Evolutionary conservation across 1,140 invertebrate genomes (phyloP).

Genomic region (Centruroides vittatus): DNA sequence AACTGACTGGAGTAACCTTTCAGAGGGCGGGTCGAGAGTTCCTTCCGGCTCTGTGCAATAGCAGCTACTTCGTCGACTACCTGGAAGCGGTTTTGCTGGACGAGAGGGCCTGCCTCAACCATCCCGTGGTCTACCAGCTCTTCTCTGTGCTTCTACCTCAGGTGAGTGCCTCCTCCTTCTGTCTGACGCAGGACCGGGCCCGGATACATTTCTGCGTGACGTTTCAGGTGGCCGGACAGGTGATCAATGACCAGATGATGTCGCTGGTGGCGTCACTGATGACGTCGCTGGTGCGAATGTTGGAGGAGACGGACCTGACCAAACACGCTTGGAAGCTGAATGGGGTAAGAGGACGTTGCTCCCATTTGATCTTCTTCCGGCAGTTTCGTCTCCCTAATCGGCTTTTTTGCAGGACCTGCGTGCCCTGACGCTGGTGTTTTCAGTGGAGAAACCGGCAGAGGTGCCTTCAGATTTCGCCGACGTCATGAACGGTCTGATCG

Average conservation of each 20-base stretch:
- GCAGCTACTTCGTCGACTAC: slow-evolving; percentile 65
- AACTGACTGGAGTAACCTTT: no score
- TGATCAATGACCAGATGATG: slow-evolving; percentile 28
- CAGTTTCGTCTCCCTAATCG: neutral
- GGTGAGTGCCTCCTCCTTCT: slow-evolving; percentile 27
- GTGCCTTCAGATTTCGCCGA: slow-evolving; percentile 14
- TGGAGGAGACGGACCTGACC: slow-evolving; percentile 25
- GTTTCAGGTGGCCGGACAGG: slow-evolving; percentile 27
- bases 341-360: slow-evolving; percentile 25
- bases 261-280: slow-evolving; percentile 16
- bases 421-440: slow-evolving; percentile 24
- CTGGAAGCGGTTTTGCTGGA: slow-evolving; percentile 65
- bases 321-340: slow-evolving; percentile 27
- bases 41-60: slow-evolving; percentile 56
- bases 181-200: no score
- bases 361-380: neutral
- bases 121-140: slow-evolving; percentile 63
- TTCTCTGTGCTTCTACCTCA: slow-evolving; percentile 68
- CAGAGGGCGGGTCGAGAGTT: slow-evolving; percentile 45
- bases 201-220: neutral
- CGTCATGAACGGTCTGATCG: slow-evolving; percentile 7
- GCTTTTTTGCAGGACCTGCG: slow-evolving; percentile 25
- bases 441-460: slow-evolving; percentile 13
- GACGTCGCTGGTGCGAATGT: slow-evolving; percentile 24
- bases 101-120: slow-evolving; percentile 57